Base-by-base conservation (phyloP, 2,113 vertebrate genomes). In the Ictalurus punctatus region DNA sequence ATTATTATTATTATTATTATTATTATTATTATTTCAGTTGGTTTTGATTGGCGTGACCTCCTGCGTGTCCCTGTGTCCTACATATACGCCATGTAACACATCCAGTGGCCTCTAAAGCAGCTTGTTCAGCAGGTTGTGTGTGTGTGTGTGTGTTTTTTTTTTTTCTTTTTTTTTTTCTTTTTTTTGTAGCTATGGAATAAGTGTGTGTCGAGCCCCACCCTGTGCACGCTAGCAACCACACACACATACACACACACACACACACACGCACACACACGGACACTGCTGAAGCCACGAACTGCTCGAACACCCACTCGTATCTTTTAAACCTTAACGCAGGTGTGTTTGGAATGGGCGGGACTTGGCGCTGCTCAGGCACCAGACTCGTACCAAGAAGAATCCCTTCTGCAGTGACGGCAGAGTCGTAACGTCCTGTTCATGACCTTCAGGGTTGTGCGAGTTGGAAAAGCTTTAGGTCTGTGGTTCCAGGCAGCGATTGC, bases 101-200 rank as follows among this genome's bases (percentile, higher is more conserved):
- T 13, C 25, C 52, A 56, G 34, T 76, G 69, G 54, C 58, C 27
- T 71, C 34, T 52, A 59, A 54, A 65, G 14, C 83, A 88, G 83
- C 88, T 83, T 63, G 83, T 71, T 85, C 3, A 81, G n/a, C 88
- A 89, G 88, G 88, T 85, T 48, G 44, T 48, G 44, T 48, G 40
- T 6, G 40, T 40, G 37, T 40, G 37, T 40, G 37, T 37, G 37
- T 37, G 40, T 87, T 58, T 23, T 34, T 37, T 69, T 56, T 59
- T 34, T 12, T n/a, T n/a, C n/a, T 56, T 59, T 34, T 12, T 87
- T 58, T 23, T 34, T 37, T 69, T 56, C 37, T 34, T 12, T 40
- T 52, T 78, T 78, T 8, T 52, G 67, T 76, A 54, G 34, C 71
- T 67, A 59, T 27, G 7, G 21, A 85, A 88, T 73, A 85, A 67